Conservation (phyloP, 2,113 vertebrate genomes). For the Corythornis vintsioides region DNA sequence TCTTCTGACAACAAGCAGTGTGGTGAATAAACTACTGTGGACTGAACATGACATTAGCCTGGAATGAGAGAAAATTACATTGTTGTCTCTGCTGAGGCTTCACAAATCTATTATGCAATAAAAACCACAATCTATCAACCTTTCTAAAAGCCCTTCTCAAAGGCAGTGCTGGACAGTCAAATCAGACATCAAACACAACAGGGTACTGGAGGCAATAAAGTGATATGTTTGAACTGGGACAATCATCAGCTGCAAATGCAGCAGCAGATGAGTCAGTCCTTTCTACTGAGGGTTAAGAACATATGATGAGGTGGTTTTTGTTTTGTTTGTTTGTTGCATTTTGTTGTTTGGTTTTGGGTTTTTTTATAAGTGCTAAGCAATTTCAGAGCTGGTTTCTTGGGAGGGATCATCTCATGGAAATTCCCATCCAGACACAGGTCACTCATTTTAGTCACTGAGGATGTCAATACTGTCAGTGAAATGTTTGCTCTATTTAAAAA, state of each 20-base stretch:
- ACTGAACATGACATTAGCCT: neutral
- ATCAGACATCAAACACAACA: neutral
- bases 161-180: neutral
- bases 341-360: accelerated
- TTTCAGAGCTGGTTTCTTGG: neutral
- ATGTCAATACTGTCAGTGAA: neutral
- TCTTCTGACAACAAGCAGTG: neutral
- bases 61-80: neutral
- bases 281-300: neutral
- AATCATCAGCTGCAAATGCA: conserved; percentile 2
- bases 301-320: neutral
- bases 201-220: neutral
- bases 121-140: neutral
- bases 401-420: neutral
- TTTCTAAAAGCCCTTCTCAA: neutral
- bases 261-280: neutral
- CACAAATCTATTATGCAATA: neutral
- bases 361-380: neutral
- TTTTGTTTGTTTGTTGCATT: too few relatives aligned
- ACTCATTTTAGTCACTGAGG: neutral
- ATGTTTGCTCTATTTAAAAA: neutral
- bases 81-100: neutral
- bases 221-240: neutral
- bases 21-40: neutral
- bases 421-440: neutral